phyloP scores from a whole-genome alignment of 2,797 vertebrate species.

The Acipenser oxyrinchus region DNA sequence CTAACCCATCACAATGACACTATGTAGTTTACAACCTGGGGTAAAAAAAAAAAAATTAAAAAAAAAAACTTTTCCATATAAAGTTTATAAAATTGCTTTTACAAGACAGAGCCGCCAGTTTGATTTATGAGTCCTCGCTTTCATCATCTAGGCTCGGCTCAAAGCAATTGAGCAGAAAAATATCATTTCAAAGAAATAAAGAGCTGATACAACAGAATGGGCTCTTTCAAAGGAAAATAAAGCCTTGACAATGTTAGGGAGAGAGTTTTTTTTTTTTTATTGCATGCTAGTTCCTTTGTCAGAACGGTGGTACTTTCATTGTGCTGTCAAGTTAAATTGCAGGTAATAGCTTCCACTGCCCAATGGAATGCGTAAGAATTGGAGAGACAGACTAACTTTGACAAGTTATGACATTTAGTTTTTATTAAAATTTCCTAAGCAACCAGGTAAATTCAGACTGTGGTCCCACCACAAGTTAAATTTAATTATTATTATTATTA shows the following conservation, averaged over 20 bases:
- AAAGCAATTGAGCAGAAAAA: conserved; percentile 27
- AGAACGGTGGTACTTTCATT: conserved; percentile 6
- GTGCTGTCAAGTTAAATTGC: conserved; percentile 26
- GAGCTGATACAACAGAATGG: background rate
- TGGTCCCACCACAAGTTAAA: no score
- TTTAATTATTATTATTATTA: no score
- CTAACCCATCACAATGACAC: no score
- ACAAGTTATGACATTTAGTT: background rate
- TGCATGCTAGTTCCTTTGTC: background rate
- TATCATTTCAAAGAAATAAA: conserved; percentile 25
- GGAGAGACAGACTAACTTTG: conserved; percentile 14
- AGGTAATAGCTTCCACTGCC: conserved; percentile 26
- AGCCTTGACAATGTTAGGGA: background rate
- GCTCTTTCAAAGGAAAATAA: background rate
- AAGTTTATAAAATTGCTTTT: conserved; percentile 15
- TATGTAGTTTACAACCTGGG: background rate
- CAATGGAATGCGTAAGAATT: conserved; percentile 21
- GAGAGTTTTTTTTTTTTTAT: background rate
- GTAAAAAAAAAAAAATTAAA: no score
- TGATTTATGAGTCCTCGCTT: background rate
- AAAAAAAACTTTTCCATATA: background rate
- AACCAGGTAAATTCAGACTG: no score
- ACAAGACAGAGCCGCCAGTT: background rate
- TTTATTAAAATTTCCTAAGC: no score
- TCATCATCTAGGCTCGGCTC: conserved; percentile 5